Base-by-base conservation (phyloP, 1,140 invertebrate species). In the Melitaea cinxia region DNA sequence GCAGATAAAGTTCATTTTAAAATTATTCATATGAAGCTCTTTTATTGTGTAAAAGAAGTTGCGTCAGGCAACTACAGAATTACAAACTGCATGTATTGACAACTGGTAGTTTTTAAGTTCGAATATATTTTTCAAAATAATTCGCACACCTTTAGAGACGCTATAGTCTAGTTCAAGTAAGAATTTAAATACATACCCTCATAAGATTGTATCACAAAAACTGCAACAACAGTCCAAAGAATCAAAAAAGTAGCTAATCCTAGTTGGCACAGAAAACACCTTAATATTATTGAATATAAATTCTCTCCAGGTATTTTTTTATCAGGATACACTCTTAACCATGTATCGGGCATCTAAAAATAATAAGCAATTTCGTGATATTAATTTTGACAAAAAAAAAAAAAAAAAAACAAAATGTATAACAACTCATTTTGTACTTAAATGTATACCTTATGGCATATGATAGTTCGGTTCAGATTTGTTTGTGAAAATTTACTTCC, bases 141-240 rank as follows among this genome's bases (percentile, higher is more conserved):
- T n/a, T n/a, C n/a, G n/a, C n/a, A n/a, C n/a, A n/a, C n/a, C n/a
- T n/a, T n/a, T n/a, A n/a, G n/a, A n/a, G n/a, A n/a, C 24, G 24
- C 24, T 10, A 6, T 2, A 1, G 1, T 7, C 9, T 33, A 33
- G 6, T 33, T 9, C 9, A 4, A 6, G 3, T 33, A 4, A 6
- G 12, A 33, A 4, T 33, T 6, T 33, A 33, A 4, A 10, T 33
- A 42, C 19, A 58, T 78, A 89, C 85, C 85, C 88, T 89, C 86
- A 67, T 84, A 87, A n/a, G 73, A 78, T 47, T 86, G 73, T 55
- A 89, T 85, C 0, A 82, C 54, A 37, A 87, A 83, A 0, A 83
- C 71, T 66, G 76, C 83, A 24, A 82, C 60, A 10, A 79, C 55
- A 14, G 83, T 86, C 86, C 83, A 87, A 6, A 89, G 28, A 9